These are phyloP conservation scores for Pogonocichla stellata DNA, from an alignment of 2,113 vertebrate genomes.

Conservation along the genomic window DNA sequence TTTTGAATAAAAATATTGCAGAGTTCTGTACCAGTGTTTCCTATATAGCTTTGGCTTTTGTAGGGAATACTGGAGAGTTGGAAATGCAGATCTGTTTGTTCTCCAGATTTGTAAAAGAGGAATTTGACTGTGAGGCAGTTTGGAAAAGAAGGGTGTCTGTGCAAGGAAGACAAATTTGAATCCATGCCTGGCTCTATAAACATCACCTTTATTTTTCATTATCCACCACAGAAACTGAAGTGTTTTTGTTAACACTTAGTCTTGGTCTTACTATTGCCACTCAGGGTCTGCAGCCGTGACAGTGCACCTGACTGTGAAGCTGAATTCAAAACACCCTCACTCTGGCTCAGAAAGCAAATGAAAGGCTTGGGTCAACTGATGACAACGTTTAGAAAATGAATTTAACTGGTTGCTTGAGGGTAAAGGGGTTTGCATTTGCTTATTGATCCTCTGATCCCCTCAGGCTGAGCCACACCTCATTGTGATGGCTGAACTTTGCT, in stretches of 20 bases:
- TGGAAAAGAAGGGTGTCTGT: not conserved
- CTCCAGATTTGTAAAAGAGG: not conserved
- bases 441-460: not conserved
- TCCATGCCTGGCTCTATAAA: not conserved
- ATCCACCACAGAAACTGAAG: not conserved
- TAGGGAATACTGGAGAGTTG: not conserved
- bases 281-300: not conserved
- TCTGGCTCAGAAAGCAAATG: not conserved
- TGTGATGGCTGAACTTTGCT: not conserved
- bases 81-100: not conserved
- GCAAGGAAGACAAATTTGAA: not conserved
- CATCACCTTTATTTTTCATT: constrained; percentile 9
- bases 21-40: not conserved
- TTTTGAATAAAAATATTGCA: not conserved
- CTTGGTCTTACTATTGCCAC: not conserved
- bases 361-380: not conserved
- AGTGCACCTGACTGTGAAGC: not conserved
- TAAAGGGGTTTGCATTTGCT: not conserved
- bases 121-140: not conserved
- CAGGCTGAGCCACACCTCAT: not conserved
- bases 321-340: not conserved
- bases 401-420: not conserved
- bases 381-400: not conserved
- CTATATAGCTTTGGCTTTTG: not conserved
- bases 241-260: not conserved